These are phyloP conservation scores for Vanessa cardui DNA, from an alignment of 2,888 invertebrate genomes.

Conservation along the genomic window DNA sequence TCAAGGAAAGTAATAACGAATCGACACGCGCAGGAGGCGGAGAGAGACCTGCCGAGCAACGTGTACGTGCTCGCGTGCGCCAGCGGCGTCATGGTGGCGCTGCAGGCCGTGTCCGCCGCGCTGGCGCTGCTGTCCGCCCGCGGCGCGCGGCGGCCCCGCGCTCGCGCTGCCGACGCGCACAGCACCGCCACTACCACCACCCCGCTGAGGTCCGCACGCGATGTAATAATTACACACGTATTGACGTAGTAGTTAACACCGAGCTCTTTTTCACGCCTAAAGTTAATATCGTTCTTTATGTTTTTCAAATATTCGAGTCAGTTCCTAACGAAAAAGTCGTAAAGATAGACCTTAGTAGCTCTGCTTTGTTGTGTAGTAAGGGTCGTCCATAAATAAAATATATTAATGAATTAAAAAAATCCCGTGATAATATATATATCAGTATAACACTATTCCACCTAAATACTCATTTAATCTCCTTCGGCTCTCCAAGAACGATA, in stretches of 20 bases:
- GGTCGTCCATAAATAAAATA: too few species aligned
- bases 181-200: conserved; percentile 35
- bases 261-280: too few species aligned
- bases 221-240: background rate
- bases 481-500: too few species aligned
- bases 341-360: too few species aligned
- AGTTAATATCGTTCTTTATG: background rate
- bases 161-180: conserved; percentile 44
- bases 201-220: conserved; percentile 37
- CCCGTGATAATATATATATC: too few species aligned
- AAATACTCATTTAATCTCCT: too few species aligned
- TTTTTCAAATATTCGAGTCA: background rate
- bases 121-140: conserved; percentile 54
- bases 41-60: conserved; percentile 41
- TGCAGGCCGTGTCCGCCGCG: conserved; percentile 44
- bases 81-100: conserved; percentile 34
- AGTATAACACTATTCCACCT: too few species aligned
- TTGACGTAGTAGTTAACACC: too few species aligned
- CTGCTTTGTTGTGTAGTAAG: too few species aligned
- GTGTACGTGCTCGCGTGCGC: conserved; percentile 33
- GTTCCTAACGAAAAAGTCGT: too few species aligned
- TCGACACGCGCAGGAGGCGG: conserved; percentile 41
- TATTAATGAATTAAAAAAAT: too few species aligned
- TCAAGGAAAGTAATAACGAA: too few species aligned
- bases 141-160: conserved; percentile 48